Percentiles rank a stretch among this genome's conserved stretches.
Conservation (phyloP, 2,888 invertebrate genomes). For the Drosophila birchii region DNA sequence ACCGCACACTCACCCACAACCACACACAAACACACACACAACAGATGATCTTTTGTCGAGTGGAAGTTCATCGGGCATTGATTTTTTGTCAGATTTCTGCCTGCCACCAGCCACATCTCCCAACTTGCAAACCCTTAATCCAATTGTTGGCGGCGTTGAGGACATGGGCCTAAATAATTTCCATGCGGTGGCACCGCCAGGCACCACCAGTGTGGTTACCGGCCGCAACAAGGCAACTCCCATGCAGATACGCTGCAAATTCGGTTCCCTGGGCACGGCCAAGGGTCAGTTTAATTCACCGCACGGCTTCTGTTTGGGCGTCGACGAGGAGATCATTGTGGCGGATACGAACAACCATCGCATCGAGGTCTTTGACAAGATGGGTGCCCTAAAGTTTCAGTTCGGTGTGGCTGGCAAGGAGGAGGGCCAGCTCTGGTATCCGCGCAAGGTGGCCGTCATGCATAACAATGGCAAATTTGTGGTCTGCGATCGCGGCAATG, state of each 20-base stretch:
- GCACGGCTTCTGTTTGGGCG: slow-evolving; percentile 97
- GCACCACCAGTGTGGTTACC: slow-evolving; percentile 84
- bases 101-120: slow-evolving; percentile 88
- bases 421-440: slow-evolving; percentile 98
- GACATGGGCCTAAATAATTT: slow-evolving; percentile 84
- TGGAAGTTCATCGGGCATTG: slow-evolving; percentile 87
- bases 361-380: slow-evolving; percentile 97
- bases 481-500: slow-evolving; percentile 98
- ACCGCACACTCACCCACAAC: slow-evolving; percentile 4
- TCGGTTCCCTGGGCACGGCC: slow-evolving; percentile 96
- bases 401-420: slow-evolving; percentile 98
- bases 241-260: slow-evolving; percentile 96
- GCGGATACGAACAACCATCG: slow-evolving; percentile 99
- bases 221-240: slow-evolving; percentile 91
- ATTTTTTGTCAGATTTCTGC: slow-evolving; percentile 87
- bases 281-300: slow-evolving; percentile 98
- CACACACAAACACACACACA: slow-evolving; percentile 3
- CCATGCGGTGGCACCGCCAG: slow-evolving; percentile 84
- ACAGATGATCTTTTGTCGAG: slow-evolving; percentile 86
- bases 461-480: slow-evolving; percentile 95
- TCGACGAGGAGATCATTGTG: slow-evolving; percentile 97
- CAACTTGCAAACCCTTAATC: slow-evolving; percentile 84
- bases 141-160: slow-evolving; percentile 84
- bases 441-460: slow-evolving; percentile 97
- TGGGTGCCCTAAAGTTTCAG: slow-evolving; percentile 95